These are phyloP conservation scores for Dione juno DNA, from an alignment of 2,888 invertebrate species.

Conservation along the genomic window DNA sequence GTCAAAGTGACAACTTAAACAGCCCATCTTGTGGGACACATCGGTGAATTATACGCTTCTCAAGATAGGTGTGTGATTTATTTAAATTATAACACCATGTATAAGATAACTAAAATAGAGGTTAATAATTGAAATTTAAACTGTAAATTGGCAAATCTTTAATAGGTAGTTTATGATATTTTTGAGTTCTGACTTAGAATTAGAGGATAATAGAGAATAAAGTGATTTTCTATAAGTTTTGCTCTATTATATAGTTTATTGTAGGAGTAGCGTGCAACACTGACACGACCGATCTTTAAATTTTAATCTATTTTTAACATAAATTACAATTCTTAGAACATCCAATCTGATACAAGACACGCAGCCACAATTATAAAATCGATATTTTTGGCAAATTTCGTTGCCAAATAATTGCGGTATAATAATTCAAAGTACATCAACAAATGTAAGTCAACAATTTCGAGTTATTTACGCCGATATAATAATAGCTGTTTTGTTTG, in stretches of 20 bases:
- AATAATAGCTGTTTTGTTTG: slow-evolving; percentile 48
- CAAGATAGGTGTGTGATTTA: slow-evolving; percentile 78
- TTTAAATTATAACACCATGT: slow-evolving; percentile 79
- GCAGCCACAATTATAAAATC: slow-evolving; percentile 9
- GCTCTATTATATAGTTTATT: neutral
- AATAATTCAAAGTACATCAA: slow-evolving; percentile 43
- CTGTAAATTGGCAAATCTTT: too few relatives aligned
- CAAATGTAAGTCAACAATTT: slow-evolving; percentile 49
- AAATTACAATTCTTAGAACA: neutral
- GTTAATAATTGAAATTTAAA: neutral
- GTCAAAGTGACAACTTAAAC: slow-evolving; percentile 79
- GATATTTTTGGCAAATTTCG: slow-evolving; percentile 37
- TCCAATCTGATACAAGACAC: neutral
- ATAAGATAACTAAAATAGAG: slow-evolving; percentile 48
- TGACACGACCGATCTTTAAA: too few relatives aligned
- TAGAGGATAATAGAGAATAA: neutral
- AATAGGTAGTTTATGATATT: too few relatives aligned
- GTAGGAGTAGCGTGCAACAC: neutral
- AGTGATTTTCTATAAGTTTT: neutral
- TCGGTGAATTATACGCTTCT: slow-evolving; percentile 75
- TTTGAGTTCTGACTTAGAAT: too few relatives aligned
- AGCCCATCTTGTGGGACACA: slow-evolving; percentile 78
- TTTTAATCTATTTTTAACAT: neutral
- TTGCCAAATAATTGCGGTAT: slow-evolving; percentile 48
- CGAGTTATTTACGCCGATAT: slow-evolving; percentile 46